Conservation (phyloP, 2,888 invertebrate species). For the Pomacea canaliculata region DNA sequence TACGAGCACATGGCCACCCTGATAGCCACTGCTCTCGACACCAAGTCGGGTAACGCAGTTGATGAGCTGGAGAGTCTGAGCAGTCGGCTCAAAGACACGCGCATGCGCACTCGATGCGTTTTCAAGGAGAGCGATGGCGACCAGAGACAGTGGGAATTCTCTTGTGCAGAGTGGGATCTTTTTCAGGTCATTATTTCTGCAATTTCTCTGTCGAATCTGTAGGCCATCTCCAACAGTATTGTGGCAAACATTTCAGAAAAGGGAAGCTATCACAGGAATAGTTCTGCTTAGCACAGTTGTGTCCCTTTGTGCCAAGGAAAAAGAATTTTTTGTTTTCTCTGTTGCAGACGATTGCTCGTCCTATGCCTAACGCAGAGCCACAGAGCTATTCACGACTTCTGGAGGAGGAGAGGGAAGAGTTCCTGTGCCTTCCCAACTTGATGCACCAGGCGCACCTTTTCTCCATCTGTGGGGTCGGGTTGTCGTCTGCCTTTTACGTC, state of each 20-base stretch:
- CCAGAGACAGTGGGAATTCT: neutral
- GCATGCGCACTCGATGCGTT: conserved; percentile 25
- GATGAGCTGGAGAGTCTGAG: conserved; percentile 41
- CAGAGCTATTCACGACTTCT: conserved; percentile 20
- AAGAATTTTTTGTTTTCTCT: neutral
- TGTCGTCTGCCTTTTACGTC: conserved; percentile 80
- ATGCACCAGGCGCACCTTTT: conserved; percentile 70
- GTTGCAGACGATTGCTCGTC: conserved; percentile 12
- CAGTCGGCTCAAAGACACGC: conserved; percentile 37
- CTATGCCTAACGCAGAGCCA: conserved; percentile 26
- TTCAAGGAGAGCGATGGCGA: neutral
- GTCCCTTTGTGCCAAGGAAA: no score
- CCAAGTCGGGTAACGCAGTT: conserved; percentile 26
- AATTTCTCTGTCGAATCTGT: neutral
- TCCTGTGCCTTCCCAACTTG: conserved; percentile 63
- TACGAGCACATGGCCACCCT: conserved; percentile 48
- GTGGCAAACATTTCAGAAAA: no score
- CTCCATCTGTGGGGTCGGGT: conserved; percentile 79
- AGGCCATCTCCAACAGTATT: neutral
- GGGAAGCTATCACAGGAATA: no score
- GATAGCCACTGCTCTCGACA: conserved; percentile 38
- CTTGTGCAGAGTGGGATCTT: conserved; percentile 17
- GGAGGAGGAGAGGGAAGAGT: conserved; percentile 32
- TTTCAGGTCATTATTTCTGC: conserved; percentile 12
- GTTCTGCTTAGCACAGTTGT: no score